Evolutionary conservation across 2,113 vertebrate genomes (phyloP).

Genomic region (Cyprinodon brontotheroides): DNA sequence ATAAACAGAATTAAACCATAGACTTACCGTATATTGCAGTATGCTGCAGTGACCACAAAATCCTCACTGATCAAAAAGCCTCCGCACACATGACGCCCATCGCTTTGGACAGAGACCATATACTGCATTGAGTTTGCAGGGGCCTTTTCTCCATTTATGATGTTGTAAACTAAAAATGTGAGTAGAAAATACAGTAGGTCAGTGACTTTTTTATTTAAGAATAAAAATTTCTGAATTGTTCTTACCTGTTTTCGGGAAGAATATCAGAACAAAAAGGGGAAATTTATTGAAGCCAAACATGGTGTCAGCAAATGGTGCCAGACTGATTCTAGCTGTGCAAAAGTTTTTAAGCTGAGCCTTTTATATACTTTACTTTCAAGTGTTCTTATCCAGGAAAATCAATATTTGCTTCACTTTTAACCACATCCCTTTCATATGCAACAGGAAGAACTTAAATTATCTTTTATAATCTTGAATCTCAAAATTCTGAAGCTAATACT

Average conservation of each 20-base stretch:
- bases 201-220: background rate
- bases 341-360: background rate
- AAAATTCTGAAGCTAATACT: background rate
- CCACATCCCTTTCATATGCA: background rate
- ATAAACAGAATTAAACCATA: background rate
- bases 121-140: conserved; percentile 70
- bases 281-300: conserved; percentile 5
- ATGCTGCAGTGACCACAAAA: conserved; percentile 77
- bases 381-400: background rate
- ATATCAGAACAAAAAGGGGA: conserved; percentile 14
- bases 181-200: background rate
- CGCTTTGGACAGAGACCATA: conserved; percentile 68
- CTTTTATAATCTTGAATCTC: background rate
- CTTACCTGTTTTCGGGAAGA: conserved; percentile 22
- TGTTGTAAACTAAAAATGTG: conserved; percentile 31
- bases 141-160: conserved; percentile 74
- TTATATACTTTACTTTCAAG: conserved; percentile 2
- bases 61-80: conserved; percentile 69
- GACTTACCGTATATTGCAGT: conserved; percentile 28
- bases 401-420: background rate
- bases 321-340: background rate
- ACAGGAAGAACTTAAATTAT: background rate
- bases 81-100: conserved; percentile 56
- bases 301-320: background rate
- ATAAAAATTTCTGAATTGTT: background rate